phyloP scores from a whole-genome alignment of 2,113 vertebrate genomes.

The Melospiza georgiana region DNA sequence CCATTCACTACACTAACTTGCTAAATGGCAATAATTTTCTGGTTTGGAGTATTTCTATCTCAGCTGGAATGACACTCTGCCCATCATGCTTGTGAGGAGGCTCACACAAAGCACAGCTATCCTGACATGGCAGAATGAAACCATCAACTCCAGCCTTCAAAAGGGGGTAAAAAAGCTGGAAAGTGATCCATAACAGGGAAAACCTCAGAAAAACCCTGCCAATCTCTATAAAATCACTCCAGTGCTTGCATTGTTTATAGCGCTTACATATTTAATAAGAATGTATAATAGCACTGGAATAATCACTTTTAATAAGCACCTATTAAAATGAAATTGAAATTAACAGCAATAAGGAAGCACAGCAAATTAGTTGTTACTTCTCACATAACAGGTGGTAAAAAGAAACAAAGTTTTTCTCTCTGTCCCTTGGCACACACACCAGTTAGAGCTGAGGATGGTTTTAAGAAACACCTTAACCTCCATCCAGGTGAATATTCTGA shows the following conservation, averaged over 20 bases:
- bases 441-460: background rate
- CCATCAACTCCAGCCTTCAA: background rate
- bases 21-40: background rate
- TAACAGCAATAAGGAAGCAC: background rate
- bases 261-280: background rate
- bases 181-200: background rate
- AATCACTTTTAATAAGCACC: background rate
- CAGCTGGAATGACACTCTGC: background rate
- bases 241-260: background rate
- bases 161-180: background rate
- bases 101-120: background rate
- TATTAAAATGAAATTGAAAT: background rate
- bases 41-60: background rate
- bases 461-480: background rate
- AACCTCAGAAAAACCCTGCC: background rate
- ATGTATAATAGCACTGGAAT: background rate
- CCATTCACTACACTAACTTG: background rate
- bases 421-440: too few species aligned
- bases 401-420: background rate
- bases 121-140: background rate
- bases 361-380: background rate
- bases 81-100: too few species aligned
- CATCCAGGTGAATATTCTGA: background rate
- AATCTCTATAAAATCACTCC: background rate
- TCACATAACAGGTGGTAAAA: background rate